A percentile compares a stretch with the other conserved stretches of the same genome.
Evolutionary conservation across 2,888 invertebrate genomes (phyloP).

Genomic region (Polyommatus iphigenia): DNA sequence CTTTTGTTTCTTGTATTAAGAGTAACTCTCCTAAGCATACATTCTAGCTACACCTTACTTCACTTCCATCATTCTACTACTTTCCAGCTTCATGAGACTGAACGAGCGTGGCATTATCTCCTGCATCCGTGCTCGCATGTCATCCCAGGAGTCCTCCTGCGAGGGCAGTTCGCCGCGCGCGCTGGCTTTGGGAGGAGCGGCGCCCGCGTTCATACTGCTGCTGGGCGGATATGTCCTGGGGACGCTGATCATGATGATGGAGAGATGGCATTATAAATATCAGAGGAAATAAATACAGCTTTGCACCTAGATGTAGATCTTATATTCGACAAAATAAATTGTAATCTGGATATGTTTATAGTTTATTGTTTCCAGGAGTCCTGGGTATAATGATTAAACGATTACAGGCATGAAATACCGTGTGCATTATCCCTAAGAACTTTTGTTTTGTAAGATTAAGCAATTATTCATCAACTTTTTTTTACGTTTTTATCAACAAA

Average conservation of each 20-base stretch:
- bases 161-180: constrained; percentile 63
- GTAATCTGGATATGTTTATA: no score
- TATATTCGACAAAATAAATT: no score
- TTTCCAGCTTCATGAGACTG: constrained; percentile 55
- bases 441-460: no score
- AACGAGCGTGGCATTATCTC: constrained; percentile 60
- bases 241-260: constrained; percentile 53
- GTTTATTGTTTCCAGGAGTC: no score
- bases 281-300: not conserved
- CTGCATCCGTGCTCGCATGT: constrained; percentile 51
- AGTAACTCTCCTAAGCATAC: no score
- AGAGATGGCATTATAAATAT: constrained; percentile 44
- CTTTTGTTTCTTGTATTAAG: no score
- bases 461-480: no score
- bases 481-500: not conserved
- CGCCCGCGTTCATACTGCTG: constrained; percentile 66
- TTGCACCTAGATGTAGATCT: not conserved
- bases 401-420: no score
- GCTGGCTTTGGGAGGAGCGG: constrained; percentile 65
- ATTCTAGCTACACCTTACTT: no score
- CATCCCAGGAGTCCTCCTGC: constrained; percentile 49
- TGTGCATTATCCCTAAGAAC: no score
- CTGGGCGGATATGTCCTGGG: constrained; percentile 54
- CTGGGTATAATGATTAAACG: no score
- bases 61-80: no score